Evolutionary conservation across 2,113 vertebrate species (phyloP).

Genomic region (Gymnogyps californianus): DNA sequence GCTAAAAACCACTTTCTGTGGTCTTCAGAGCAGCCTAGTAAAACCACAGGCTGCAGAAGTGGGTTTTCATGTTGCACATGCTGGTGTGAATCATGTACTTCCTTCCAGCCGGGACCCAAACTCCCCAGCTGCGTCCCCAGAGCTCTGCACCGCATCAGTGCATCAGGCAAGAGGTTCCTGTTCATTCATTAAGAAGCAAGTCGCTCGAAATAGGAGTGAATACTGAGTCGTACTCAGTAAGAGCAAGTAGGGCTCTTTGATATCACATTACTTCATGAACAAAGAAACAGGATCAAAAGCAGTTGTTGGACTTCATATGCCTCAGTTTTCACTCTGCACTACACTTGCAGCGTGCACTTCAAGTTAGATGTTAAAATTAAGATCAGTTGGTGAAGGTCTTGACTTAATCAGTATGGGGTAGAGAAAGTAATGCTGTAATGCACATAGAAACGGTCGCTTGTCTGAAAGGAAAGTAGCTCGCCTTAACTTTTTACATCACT

Average conservation of each 20-base stretch:
- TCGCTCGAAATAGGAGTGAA: background rate
- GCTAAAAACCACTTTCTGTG: background rate
- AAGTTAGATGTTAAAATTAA: background rate
- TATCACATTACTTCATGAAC: background rate
- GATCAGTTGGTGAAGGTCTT: background rate
- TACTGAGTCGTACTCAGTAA: background rate
- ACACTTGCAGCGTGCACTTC: background rate
- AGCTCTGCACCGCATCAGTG: background rate
- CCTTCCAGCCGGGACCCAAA: background rate
- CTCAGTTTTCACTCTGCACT: rapidly evolving
- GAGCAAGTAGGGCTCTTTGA: background rate
- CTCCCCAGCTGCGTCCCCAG: background rate
- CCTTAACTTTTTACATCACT: background rate
- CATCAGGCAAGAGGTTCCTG: background rate
- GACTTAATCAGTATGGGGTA: background rate
- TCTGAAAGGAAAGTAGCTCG: background rate
- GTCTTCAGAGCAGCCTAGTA: background rate
- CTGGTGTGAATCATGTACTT: background rate
- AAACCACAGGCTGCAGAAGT: background rate
- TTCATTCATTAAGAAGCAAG: background rate
- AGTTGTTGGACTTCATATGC: background rate
- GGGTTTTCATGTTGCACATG: background rate
- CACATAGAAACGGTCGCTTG: background rate
- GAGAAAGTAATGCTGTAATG: background rate
- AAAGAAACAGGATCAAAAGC: background rate